Conservation (phyloP, 1,140 invertebrate genomes). For the Steinernema khuongi region DNA sequence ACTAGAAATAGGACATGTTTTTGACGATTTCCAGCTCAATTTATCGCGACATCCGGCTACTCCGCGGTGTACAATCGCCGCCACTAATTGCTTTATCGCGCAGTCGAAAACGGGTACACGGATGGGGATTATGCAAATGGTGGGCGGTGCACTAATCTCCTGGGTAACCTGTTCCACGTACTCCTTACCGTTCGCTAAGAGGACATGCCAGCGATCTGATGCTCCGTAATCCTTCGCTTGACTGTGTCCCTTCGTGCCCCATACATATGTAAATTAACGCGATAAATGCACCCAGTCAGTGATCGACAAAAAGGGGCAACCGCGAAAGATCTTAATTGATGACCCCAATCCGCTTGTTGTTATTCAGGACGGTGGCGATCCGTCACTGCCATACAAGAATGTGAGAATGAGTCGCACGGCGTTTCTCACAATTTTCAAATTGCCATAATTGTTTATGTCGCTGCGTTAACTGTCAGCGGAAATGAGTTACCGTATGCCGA, state of each 20-base stretch:
- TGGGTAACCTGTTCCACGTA: neutral
- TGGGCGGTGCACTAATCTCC: neutral
- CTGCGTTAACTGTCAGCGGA: neutral
- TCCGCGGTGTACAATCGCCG: neutral
- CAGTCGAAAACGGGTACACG: constrained; percentile 8
- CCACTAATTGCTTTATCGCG: constrained; percentile 3
- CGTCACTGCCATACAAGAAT: neutral
- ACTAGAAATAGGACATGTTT: neutral
- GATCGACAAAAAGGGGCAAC: neutral
- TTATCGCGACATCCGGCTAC: neutral
- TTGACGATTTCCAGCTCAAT: neutral
- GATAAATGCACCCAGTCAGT: neutral
- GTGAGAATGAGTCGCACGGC: neutral
- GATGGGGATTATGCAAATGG: constrained; percentile 1
- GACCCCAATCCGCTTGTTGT: constrained; percentile 12
- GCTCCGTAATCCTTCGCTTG: neutral
- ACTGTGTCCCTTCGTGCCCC: neutral
- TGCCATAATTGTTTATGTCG: neutral
- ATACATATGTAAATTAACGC: constrained; percentile 15
- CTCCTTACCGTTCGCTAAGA: too few relatives aligned
- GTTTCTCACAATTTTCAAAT: neutral
- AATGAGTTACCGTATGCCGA: too few relatives aligned
- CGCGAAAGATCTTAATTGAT: constrained; percentile 13
- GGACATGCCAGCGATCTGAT: neutral
- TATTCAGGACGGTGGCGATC: neutral